Conservation (phyloP, 2,113 vertebrate genomes). For the Cinclus cinclus region DNA sequence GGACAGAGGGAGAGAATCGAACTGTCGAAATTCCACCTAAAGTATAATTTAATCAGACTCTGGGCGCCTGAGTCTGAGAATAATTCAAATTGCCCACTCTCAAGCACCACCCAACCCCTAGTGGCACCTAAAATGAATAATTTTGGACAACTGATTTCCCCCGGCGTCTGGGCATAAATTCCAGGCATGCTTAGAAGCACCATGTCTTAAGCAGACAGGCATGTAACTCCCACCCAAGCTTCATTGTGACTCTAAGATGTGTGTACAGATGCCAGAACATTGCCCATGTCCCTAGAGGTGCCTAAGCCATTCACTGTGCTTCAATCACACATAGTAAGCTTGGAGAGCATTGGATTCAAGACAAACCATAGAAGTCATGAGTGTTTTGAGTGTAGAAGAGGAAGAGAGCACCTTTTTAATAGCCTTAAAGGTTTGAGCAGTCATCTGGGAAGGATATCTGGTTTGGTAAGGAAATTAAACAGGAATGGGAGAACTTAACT, state of each 20-base stretch:
- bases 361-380: not conserved
- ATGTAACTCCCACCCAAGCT: not conserved
- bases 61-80: not conserved
- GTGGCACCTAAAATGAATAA: slow-evolving; percentile 1
- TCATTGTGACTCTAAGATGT: not conserved
- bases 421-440: not conserved
- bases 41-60: not conserved
- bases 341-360: not conserved
- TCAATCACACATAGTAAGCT: not conserved
- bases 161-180: not conserved
- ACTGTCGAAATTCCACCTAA: not conserved
- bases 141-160: not conserved
- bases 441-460: not conserved
- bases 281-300: not conserved
- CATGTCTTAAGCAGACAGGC: not conserved
- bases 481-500: not conserved
- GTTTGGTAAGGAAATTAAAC: not conserved
- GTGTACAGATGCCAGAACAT: not conserved
- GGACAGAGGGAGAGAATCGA: not conserved
- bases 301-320: not conserved
- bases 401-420: not conserved
- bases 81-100: not conserved
- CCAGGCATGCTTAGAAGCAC: not conserved
- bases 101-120: slow-evolving; percentile 27
- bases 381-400: not conserved